Evolutionary conservation across 2,888 invertebrate species (phyloP).

Genomic region (Caenorhabditis sp.): DNA sequence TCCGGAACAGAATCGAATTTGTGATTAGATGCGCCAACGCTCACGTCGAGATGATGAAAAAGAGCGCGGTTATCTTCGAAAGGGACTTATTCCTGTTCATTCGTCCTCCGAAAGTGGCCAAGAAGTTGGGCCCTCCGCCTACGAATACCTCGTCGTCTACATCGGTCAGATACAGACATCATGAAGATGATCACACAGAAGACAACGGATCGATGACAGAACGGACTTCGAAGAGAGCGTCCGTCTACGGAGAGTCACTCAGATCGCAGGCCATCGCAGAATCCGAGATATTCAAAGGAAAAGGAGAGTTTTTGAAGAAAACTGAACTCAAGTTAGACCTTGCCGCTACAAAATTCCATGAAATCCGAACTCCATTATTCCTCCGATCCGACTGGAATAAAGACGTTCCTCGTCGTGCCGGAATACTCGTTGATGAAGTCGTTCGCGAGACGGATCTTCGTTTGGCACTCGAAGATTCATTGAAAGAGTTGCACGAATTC

Average conservation of each 20-base stretch:
- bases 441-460: slow-evolving; percentile 30
- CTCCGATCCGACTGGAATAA: slow-evolving; percentile 27
- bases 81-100: slow-evolving; percentile 21
- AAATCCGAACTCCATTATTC: slow-evolving; percentile 45
- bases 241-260: slow-evolving; percentile 30
- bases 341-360: slow-evolving; percentile 30
- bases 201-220: slow-evolving; percentile 42
- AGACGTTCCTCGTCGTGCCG: slow-evolving; percentile 22
- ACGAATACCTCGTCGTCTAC: slow-evolving; percentile 21
- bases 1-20: slow-evolving; percentile 28
- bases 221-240: slow-evolving; percentile 44
- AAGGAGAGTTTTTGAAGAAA: slow-evolving; percentile 50
- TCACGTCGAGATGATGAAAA: slow-evolving; percentile 42
- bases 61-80: slow-evolving; percentile 14
- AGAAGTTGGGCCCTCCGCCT: slow-evolving; percentile 6
- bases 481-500: slow-evolving; percentile 35
- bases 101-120: slow-evolving; percentile 25
- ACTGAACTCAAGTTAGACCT: slow-evolving; percentile 21
- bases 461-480: slow-evolving; percentile 16
- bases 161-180: slow-evolving; percentile 17
- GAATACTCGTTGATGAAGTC: slow-evolving; percentile 34
- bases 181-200: slow-evolving; percentile 32
- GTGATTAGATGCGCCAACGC: slow-evolving; percentile 30
- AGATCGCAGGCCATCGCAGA: slow-evolving; percentile 19
- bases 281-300: slow-evolving; percentile 52